Percentiles rank a stretch among this genome's conserved stretches.
Conservation (phyloP, 2,888 invertebrate genomes). For the Drosophila cognata region DNA sequence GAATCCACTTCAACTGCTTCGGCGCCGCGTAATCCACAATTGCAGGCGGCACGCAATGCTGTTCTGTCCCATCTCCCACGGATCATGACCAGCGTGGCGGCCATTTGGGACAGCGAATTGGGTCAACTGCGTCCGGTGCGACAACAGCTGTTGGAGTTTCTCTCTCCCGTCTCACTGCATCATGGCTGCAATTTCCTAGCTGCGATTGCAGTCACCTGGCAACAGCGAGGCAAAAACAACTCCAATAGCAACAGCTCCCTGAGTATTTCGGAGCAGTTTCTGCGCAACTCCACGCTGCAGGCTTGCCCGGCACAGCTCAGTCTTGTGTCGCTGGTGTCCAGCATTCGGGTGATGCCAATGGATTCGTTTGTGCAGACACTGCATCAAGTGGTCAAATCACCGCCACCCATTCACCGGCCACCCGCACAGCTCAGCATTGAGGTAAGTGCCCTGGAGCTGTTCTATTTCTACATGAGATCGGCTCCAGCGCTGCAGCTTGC, state of each 20-base stretch:
- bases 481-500: constrained; percentile 89
- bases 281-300: constrained; percentile 85
- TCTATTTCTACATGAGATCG: constrained; percentile 90
- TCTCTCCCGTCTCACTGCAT: constrained; percentile 93
- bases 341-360: constrained; percentile 93
- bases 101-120: constrained; percentile 92
- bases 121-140: constrained; percentile 87
- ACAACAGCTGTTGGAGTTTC: constrained; percentile 91
- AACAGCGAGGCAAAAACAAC: constrained; percentile 87
- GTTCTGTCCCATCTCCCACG: constrained; percentile 92
- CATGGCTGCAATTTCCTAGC: constrained; percentile 93
- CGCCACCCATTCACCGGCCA: constrained; percentile 87
- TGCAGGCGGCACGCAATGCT: constrained; percentile 88
- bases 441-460: constrained; percentile 92
- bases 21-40: constrained; percentile 82
- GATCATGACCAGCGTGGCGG: constrained; percentile 91
- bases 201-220: constrained; percentile 94
- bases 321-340: constrained; percentile 91
- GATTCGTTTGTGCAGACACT: constrained; percentile 93
- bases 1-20: constrained; percentile 70
- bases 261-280: constrained; percentile 80
- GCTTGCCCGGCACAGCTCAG: constrained; percentile 90
- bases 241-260: constrained; percentile 63
- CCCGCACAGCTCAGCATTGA: constrained; percentile 89
- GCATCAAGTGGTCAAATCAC: constrained; percentile 92